A percentile compares a stretch with the other conserved stretches of the same genome.
These are phyloP conservation scores for Thalassoma bifasciatum DNA, from an alignment of 2,113 vertebrate species.

Conservation along the genomic window DNA sequence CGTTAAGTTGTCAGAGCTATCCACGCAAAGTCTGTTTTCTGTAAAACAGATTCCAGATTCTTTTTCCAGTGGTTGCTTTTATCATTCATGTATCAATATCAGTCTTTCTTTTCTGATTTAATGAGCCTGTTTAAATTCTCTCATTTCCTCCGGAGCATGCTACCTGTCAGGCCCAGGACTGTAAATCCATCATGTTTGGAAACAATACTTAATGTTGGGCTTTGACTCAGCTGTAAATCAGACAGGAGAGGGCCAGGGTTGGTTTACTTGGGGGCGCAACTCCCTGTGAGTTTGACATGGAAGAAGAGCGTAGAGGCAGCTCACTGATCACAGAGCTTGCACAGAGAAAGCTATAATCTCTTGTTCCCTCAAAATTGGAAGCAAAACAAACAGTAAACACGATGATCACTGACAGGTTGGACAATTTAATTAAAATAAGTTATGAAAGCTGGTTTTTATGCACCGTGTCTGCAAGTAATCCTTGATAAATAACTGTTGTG, in stretches of 20 bases:
- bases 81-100: slow-evolving; percentile 33
- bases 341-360: slow-evolving; percentile 70
- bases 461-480: slow-evolving; percentile 20
- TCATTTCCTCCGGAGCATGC: slow-evolving; percentile 8
- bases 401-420: slow-evolving; percentile 62
- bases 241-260: slow-evolving; percentile 43
- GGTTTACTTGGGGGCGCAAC: slow-evolving; percentile 43
- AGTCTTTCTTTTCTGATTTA: slow-evolving; percentile 2
- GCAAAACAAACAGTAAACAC: slow-evolving; percentile 71
- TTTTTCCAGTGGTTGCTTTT: slow-evolving; percentile 43
- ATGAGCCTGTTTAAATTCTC: slow-evolving; percentile 26
- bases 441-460: slow-evolving; percentile 60
- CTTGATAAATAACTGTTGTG: slow-evolving; percentile 42
- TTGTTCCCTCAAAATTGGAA: slow-evolving; percentile 54
- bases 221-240: slow-evolving; percentile 56
- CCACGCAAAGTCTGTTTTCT: slow-evolving; percentile 42
- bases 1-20: slow-evolving; percentile 27
- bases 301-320: slow-evolving; percentile 41
- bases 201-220: slow-evolving; percentile 39
- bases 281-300: slow-evolving; percentile 49
- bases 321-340: slow-evolving; percentile 71
- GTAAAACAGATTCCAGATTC: slow-evolving; percentile 37
- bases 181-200: slow-evolving; percentile 47
- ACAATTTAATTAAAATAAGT: slow-evolving; percentile 71
- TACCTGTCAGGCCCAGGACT: slow-evolving; percentile 42